Percentiles rank a stretch among this genome's conserved stretches.
Evolutionary conservation across 2,113 vertebrate genomes (phyloP).

Genomic region (Helogale parvula): DNA sequence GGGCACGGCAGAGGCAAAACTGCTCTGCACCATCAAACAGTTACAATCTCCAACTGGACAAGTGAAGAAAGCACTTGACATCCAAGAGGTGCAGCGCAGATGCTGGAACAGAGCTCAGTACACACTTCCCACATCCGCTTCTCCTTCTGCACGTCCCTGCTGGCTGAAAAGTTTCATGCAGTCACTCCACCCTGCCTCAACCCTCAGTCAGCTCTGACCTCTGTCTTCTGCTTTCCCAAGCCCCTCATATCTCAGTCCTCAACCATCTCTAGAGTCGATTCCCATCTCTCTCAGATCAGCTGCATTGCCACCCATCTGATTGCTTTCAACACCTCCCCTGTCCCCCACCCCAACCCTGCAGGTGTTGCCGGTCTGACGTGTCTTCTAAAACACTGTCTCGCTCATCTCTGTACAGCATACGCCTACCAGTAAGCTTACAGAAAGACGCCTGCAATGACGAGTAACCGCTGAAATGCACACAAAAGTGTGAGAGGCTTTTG

Average conservation of each 20-base stretch:
- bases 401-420: fast-evolving
- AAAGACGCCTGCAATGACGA: fast-evolving
- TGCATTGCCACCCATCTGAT: background rate
- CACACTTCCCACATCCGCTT: background rate
- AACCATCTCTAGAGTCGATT: background rate
- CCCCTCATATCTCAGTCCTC: too few relatives aligned
- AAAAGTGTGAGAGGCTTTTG: background rate
- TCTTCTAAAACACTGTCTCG: background rate
- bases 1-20: background rate
- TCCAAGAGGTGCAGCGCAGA: background rate
- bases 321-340: background rate
- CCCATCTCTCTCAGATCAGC: background rate
- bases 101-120: background rate
- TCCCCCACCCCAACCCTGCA: background rate
- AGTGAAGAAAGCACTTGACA: background rate
- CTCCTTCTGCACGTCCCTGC: background rate
- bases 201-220: background rate
- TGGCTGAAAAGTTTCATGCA: background rate
- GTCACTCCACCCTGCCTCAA: background rate
- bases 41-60: background rate
- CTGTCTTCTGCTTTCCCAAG: background rate
- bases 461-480: background rate
- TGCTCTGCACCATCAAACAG: background rate
- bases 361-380: background rate
- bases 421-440: background rate